phyloP scores from a whole-genome alignment of 2,113 vertebrate species.

The Dasyprocta punctata region DNA sequence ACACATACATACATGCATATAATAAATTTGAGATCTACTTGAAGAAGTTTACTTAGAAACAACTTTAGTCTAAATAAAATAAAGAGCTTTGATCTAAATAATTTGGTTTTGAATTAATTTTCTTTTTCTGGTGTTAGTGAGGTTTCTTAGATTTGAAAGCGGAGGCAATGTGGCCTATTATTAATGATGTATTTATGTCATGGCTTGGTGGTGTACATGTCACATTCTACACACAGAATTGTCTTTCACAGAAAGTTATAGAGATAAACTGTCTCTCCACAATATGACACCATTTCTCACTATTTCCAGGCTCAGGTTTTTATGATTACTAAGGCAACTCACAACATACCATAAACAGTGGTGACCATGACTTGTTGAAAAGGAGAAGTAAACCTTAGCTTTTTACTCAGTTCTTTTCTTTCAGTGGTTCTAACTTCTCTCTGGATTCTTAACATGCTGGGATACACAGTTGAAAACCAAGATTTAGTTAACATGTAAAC shows the following conservation, averaged over 20 bases:
- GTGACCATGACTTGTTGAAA: background rate
- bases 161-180: background rate
- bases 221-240: background rate
- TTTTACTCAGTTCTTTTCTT: background rate
- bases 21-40: background rate
- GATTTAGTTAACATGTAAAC: background rate
- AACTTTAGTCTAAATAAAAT: slow-evolving; percentile 17
- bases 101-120: slow-evolving; percentile 20
- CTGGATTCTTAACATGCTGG: background rate
- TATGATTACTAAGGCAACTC: background rate
- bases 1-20: background rate
- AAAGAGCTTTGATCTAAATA: slow-evolving; percentile 13
- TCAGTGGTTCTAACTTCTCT: background rate
- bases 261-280: background rate
- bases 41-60: slow-evolving; percentile 30
- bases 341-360: background rate
- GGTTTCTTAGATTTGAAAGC: background rate
- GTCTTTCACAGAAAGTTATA: background rate
- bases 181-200: background rate
- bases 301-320: background rate
- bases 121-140: background rate
- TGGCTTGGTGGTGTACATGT: background rate
- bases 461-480: background rate
- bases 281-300: background rate
- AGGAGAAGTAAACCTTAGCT: background rate